These are phyloP conservation scores for Drosophila ogumai DNA, from an alignment of 1,140 invertebrate genomes.

Conservation along the genomic window DNA sequence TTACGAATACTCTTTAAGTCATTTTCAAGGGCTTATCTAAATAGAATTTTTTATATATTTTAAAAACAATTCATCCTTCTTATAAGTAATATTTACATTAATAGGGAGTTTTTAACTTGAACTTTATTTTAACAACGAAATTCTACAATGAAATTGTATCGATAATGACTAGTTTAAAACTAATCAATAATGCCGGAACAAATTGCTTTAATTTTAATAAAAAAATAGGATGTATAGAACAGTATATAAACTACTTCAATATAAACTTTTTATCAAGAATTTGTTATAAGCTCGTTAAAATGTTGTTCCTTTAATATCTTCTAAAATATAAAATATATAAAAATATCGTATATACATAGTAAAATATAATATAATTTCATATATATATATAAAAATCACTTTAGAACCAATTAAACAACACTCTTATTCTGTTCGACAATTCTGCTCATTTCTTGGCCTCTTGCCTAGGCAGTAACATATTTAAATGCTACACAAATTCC, in stretches of 20 bases:
- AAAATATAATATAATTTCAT: not conserved
- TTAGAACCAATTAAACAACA: conserved; percentile 7
- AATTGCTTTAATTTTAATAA: not conserved
- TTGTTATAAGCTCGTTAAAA: too few relatives aligned
- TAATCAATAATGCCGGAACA: not conserved
- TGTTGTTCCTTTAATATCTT: too few relatives aligned
- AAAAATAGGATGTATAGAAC: too few relatives aligned
- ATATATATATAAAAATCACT: not conserved
- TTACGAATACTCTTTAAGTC: too few relatives aligned
- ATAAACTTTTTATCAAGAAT: too few relatives aligned
- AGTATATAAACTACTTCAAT: too few relatives aligned
- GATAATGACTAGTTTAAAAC: not conserved
- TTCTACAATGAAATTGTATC: not conserved
- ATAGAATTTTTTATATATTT: too few relatives aligned
- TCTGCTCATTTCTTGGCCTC: conserved; percentile 20
- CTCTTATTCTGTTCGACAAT: conserved; percentile 9
- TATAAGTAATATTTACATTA: not conserved
- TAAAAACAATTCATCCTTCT: not conserved
- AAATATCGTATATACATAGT: too few relatives aligned
- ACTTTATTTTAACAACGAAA: not conserved
- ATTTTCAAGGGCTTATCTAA: too few relatives aligned
- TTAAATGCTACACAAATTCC: conserved; percentile 32
- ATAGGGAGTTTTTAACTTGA: not conserved
- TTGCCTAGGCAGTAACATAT: conserved; percentile 35
- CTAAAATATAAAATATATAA: too few relatives aligned